Evolutionary conservation across 2,888 invertebrate species (phyloP).

Genomic region (Gerris lacustris): DNA sequence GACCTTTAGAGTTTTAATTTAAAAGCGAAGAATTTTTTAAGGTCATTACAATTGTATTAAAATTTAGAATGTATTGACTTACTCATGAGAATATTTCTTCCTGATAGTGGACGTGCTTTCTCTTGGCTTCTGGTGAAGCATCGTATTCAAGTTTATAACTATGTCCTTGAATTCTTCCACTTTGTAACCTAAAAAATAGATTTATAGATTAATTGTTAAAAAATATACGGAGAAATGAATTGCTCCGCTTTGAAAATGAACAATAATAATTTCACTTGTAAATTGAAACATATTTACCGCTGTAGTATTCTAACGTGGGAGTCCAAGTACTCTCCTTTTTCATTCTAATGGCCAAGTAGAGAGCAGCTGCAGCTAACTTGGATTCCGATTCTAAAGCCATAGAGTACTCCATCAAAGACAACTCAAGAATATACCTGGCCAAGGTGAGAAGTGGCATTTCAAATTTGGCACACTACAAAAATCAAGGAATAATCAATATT

Average conservation of each 20-base stretch:
- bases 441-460: slow-evolving; percentile 85
- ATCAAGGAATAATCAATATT: slow-evolving; percentile 6
- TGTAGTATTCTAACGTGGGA: slow-evolving; percentile 61
- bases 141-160: slow-evolving; percentile 59
- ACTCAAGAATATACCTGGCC: slow-evolving; percentile 87
- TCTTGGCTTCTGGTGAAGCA: slow-evolving; percentile 63
- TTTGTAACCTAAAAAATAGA: slow-evolving; percentile 51
- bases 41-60: no score
- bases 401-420: slow-evolving; percentile 81
- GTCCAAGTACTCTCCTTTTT: slow-evolving; percentile 62
- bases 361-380: slow-evolving; percentile 75
- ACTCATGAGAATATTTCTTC: slow-evolving; percentile 87
- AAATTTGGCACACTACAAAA: slow-evolving; percentile 60
- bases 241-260: no score
- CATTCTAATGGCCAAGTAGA: slow-evolving; percentile 81
- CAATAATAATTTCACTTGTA: background rate
- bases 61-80: no score
- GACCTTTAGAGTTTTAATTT: no score
- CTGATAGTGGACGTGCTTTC: slow-evolving; percentile 71
- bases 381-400: slow-evolving; percentile 70
- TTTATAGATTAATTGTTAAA: no score
- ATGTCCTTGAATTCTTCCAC: slow-evolving; percentile 59
- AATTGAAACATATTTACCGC: slow-evolving; percentile 41
- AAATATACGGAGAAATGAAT: no score
- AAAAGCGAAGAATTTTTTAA: no score